Conservation (phyloP, 2,888 invertebrate species). For the Volucella inanis region DNA sequence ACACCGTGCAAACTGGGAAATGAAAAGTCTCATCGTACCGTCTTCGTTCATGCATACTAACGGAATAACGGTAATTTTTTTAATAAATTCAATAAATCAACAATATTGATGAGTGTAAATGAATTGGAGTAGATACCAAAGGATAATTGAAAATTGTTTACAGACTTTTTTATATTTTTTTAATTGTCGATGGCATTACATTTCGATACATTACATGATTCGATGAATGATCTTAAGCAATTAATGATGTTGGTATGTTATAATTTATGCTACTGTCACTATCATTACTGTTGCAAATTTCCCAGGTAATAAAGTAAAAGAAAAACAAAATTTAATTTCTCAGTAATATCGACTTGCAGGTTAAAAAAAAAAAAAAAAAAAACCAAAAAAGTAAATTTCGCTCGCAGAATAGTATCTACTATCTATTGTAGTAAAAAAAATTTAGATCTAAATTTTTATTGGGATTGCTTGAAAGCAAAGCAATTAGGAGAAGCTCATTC, state of each 20-base stretch:
- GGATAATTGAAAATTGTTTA: constrained; percentile 56
- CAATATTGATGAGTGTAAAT: constrained; percentile 53
- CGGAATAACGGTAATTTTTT: constrained; percentile 24
- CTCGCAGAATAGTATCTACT: constrained; percentile 29
- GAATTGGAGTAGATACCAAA: neutral
- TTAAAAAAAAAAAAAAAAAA: neutral
- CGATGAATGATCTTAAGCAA: constrained; percentile 66
- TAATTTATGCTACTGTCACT: constrained; percentile 52
- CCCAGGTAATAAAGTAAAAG: constrained; percentile 2
- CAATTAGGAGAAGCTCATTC: constrained; percentile 44
- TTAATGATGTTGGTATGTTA: constrained; percentile 55
- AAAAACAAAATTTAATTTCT: neutral
- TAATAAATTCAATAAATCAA: constrained; percentile 59
- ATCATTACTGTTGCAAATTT: constrained; percentile 69
- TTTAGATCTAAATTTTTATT: constrained; percentile 34
- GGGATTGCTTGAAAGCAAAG: constrained; percentile 53
- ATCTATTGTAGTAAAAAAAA: constrained; percentile 36
- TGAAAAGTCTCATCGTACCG: constrained; percentile 32
- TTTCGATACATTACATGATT: constrained; percentile 50
- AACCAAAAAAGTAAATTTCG: constrained; percentile 26
- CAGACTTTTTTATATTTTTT: constrained; percentile 15
- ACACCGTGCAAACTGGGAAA: constrained; percentile 9
- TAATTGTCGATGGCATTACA: constrained; percentile 5
- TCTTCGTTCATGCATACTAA: neutral
- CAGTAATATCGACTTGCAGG: too few species aligned